Evolutionary conservation across 2,797 vertebrate species (phyloP).

Genomic region (Oreortyx pictus): DNA sequence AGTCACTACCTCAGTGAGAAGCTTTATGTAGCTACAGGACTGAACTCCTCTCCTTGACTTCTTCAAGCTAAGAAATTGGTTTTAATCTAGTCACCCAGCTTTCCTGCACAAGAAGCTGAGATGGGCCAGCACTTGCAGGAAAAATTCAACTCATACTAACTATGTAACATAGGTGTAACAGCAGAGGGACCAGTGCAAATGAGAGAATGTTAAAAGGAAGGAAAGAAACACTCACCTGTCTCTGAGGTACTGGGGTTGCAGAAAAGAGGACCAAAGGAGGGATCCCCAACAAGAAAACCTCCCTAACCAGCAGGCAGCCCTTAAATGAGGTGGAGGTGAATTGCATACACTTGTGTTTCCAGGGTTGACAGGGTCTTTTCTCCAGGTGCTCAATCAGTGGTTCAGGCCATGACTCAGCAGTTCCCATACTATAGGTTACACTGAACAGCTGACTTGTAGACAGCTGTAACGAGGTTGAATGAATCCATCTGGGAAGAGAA

Average conservation of each 20-base stretch:
- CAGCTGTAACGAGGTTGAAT: constrained; percentile 49
- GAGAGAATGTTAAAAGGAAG: too few relatives aligned
- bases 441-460: neutral
- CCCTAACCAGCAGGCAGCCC: too few relatives aligned
- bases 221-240: too few relatives aligned
- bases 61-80: neutral
- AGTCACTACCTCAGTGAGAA: neutral
- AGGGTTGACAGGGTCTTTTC: too few relatives aligned
- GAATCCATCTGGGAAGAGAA: constrained; percentile 7
- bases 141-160: neutral
- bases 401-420: too few relatives aligned
- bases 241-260: too few relatives aligned
- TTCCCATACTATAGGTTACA: neutral
- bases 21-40: neutral
- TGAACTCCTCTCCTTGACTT: constrained; percentile 43
- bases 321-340: too few relatives aligned
- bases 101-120: constrained; percentile 1
- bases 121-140: constrained; percentile 16
- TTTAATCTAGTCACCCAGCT: neutral
- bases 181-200: too few relatives aligned
- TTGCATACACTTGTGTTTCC: too few relatives aligned
- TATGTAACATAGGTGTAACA: neutral
- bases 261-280: too few relatives aligned
- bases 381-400: too few relatives aligned
- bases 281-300: too few relatives aligned